phyloP scores from a whole-genome alignment of 2,888 invertebrate genomes.

The Elysia crispata region DNA sequence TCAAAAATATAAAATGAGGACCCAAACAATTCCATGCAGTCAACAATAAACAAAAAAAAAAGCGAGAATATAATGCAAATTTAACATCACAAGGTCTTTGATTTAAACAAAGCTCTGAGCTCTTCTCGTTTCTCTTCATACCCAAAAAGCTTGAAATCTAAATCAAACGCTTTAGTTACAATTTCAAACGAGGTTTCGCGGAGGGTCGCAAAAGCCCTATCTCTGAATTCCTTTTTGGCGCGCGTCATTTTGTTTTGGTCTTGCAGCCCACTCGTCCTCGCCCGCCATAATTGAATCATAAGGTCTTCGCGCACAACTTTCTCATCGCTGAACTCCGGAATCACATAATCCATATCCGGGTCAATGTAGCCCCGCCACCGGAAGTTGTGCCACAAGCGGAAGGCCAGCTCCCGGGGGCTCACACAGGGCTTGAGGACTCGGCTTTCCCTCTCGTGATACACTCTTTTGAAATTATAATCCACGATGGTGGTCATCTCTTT shows the following conservation, averaged over 20 bases:
- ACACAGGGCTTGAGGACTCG: slow-evolving; percentile 9
- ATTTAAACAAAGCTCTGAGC: too few species aligned
- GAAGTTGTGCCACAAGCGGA: slow-evolving; percentile 44
- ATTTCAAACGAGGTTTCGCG: slow-evolving; percentile 14
- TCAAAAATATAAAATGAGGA: too few species aligned
- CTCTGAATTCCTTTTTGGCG: slow-evolving; percentile 22
- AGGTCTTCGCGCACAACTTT: slow-evolving; percentile 3
- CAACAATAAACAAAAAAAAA: too few species aligned
- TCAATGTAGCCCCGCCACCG: slow-evolving; percentile 47
- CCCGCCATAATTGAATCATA: slow-evolving; percentile 4
- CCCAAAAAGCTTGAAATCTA: slow-evolving; percentile 36
- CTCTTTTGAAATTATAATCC: slow-evolving; percentile 36
- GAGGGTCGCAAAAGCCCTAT: slow-evolving; percentile 5
- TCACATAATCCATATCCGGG: slow-evolving; percentile 35
- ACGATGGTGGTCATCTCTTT: slow-evolving; percentile 24
- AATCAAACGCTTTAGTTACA: not conserved
- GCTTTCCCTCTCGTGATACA: not conserved
- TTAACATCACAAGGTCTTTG: too few species aligned
- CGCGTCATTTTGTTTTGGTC: slow-evolving; percentile 16
- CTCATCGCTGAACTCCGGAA: slow-evolving; percentile 13
- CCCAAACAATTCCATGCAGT: too few species aligned
- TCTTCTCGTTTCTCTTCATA: slow-evolving; percentile 28
- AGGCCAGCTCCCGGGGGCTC: slow-evolving; percentile 27
- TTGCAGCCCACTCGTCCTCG: slow-evolving; percentile 32
- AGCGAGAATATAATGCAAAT: not conserved